Evolutionary conservation across 2,888 invertebrate genomes (phyloP), one percentile per base, ranked within the genome.

Genomic region (Patella pellucida): DNA sequence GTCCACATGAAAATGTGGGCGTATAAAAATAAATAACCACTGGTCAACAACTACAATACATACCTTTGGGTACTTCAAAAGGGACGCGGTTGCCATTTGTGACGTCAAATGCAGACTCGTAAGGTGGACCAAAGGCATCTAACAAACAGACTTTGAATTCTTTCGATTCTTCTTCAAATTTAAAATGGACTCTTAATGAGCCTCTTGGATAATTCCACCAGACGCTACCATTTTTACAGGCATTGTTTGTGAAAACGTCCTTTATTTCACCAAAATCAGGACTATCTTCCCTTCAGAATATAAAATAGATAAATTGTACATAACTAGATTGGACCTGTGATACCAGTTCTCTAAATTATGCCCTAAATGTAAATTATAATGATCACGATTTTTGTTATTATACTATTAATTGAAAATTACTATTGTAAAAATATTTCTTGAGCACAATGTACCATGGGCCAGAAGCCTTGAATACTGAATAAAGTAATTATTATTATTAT

Each of bases 141-240:
- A 23, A 23, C 23, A 62, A 15, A 62, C 62, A 62, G 11, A 62
- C 62, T 62, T 23, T 62, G 23, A 62, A 62, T 23, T 62, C 3
- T 23, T 4, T 62, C 19, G 62, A 19, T 11, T 23, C 23, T 11
- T 62, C 62, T 62, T 19, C 15, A 19, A 23, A 62, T 23, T 23
- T 19, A 23, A 62, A 62, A 14, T 62, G 62, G 4, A 62, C 62
- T 14, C 62, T 62, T 11, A 62, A 23, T 62, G 62, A 12, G 3
- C 62, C 62, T 23, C 62, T 19, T 19, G 62, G 62, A 23, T 62
- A 62, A 62, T 62, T 62, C 62, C 62, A 62, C 19, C 19, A 62
- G 62, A 62, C 23, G 23, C 62, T 62, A 23, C 62, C 62, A 23
- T 62, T 62, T 62, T 23, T 11, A 62, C 62, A 62, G 23, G 62